Evolutionary conservation across 2,113 vertebrate genomes (phyloP), one percentile per base, ranked within the genome.

Genomic region (Grantiella picta): DNA sequence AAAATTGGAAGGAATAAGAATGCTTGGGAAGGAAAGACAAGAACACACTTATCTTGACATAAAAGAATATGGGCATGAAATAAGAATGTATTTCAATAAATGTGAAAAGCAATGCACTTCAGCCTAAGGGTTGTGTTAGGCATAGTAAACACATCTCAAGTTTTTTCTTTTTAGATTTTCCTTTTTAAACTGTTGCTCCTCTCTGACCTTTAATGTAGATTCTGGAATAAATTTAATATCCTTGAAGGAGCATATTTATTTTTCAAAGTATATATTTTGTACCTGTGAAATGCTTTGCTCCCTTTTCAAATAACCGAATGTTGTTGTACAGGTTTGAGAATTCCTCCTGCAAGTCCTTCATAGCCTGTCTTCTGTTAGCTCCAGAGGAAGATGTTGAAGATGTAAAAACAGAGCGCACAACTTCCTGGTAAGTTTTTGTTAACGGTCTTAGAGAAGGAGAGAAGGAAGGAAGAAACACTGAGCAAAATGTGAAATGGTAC

Each of bases 301-400:
- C 99, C 80, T 99, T 99, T 92, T 99, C 99, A 97, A 99, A 99
- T 61, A 99, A 98, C 7, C 98, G 97, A 89, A 99, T 98, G 95
- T 99, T 99, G 97, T 98, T 99, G 97, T 99, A 99, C 3, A 99
- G 97, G 94, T 98, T 99, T 88, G 97, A 98, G 94, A 99, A 98
- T 87, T 99, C 99, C 94, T 99, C 99, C 96, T 99, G 99, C 16
- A 99, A 97, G 38, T 99, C 99, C 96, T 99, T 99, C 93, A 99
- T 97, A 15, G 98, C 99, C 86, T 98, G 98, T 95, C 98, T 99
- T 92, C 99, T 98, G 94, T 92, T 99, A 61, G 97, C 97, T 59
- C 99, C 98, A 20, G 98, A 98, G 7, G 96, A 93, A 35, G 98
- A 97, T 56, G 96, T 97, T 71, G 99, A 99, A 83, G 99, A 99